These are phyloP conservation scores for Yponomeuta plumbellus DNA, from an alignment of 2,888 invertebrate genomes.

Conservation along the genomic window DNA sequence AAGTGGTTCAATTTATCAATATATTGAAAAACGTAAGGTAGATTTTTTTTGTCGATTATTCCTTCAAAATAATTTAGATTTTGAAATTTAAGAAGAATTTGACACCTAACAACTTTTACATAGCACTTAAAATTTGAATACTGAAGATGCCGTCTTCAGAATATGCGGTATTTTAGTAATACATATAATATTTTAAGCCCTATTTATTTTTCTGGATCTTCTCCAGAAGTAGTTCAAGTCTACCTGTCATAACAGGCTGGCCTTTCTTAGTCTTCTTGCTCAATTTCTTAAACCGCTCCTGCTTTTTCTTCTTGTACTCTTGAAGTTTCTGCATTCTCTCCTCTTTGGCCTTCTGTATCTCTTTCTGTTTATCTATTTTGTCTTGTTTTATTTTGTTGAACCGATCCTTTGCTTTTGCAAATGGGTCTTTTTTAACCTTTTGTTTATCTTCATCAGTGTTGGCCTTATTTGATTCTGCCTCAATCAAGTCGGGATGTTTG, in stretches of 20 bases:
- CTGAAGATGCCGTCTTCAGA: no score
- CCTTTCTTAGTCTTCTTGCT: slow-evolving; percentile 87
- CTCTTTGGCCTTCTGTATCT: slow-evolving; percentile 62
- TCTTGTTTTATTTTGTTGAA: slow-evolving; percentile 74
- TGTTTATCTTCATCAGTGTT: slow-evolving; percentile 27
- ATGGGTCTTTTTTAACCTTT: slow-evolving; percentile 50
- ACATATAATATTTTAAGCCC: not conserved
- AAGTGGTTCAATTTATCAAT: no score
- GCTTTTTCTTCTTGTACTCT: slow-evolving; percentile 82
- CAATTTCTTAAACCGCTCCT: slow-evolving; percentile 82
- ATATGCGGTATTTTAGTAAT: no score
- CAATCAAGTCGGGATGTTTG: slow-evolving; percentile 56
- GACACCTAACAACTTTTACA: no score
- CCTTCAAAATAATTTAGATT: no score
- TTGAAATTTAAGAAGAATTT: no score
- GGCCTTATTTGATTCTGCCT: slow-evolving; percentile 19
- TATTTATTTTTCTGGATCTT: slow-evolving; percentile 76
- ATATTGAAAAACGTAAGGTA: no score
- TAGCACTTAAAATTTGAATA: no score
- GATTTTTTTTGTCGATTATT: no score
- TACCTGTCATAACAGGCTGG: slow-evolving; percentile 90
- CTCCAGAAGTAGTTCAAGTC: slow-evolving; percentile 85
- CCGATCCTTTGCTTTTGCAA: slow-evolving; percentile 71
- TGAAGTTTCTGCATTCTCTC: slow-evolving; percentile 79
- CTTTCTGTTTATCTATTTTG: slow-evolving; percentile 67